Evolutionary conservation across 2,888 invertebrate species (phyloP).

Genomic region (Danaus chrysippus): DNA sequence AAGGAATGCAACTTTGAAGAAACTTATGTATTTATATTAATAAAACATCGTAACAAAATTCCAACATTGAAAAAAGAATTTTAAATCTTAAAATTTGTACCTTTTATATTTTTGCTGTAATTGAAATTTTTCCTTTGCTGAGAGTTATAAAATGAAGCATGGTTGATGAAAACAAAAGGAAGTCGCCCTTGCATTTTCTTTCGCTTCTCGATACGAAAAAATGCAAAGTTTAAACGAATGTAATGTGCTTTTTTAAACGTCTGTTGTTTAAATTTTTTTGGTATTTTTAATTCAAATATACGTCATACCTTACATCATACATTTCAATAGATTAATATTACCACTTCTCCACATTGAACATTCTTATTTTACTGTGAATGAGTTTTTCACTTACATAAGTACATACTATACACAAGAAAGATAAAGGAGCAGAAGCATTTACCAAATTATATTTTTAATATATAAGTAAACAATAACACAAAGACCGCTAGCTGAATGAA

Average conservation of each 20-base stretch:
- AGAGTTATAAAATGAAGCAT: slow-evolving; percentile 34
- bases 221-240: slow-evolving; percentile 31
- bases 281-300: neutral
- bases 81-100: slow-evolving; percentile 36
- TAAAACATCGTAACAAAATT: slow-evolving; percentile 28
- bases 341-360: no score
- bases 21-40: slow-evolving; percentile 9
- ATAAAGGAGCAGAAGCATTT: no score
- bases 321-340: no score
- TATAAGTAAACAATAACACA: neutral
- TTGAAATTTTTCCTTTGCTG: slow-evolving; percentile 37
- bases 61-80: slow-evolving; percentile 33
- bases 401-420: no score
- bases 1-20: neutral
- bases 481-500: neutral
- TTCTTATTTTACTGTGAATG: no score
- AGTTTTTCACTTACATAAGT: no score
- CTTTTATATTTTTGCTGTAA: slow-evolving; percentile 39
- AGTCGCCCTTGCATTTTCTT: slow-evolving; percentile 26
- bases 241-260: slow-evolving; percentile 14
- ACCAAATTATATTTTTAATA: no score
- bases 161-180: slow-evolving; percentile 28
- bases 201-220: slow-evolving; percentile 29
- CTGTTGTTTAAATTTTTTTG: slow-evolving; percentile 7
- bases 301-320: neutral